Evolutionary conservation across 2,113 vertebrate genomes (phyloP).

Genomic region (Ceyx melanurus): DNA sequence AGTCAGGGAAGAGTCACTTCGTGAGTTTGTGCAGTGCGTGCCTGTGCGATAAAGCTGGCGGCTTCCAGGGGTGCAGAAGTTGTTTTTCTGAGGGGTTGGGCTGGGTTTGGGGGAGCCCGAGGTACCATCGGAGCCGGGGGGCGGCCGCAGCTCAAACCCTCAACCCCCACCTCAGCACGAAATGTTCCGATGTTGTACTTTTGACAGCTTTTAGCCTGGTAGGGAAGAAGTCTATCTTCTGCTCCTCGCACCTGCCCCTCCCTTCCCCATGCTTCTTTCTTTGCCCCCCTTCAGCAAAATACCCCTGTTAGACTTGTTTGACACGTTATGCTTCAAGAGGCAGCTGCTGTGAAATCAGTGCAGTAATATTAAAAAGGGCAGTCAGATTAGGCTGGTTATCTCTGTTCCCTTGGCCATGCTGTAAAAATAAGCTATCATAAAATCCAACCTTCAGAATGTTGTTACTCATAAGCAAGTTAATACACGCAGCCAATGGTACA

Average conservation of each 20-base stretch:
- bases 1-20: fast-evolving
- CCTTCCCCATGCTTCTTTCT: neutral
- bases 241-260: neutral
- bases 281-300: neutral
- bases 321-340: fast-evolving
- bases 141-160: too few relatives aligned
- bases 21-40: fast-evolving
- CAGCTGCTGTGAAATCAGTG: neutral
- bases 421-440: fast-evolving
- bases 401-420: neutral
- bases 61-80: too few relatives aligned
- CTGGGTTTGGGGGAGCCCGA: neutral
- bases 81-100: too few relatives aligned
- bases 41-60: neutral
- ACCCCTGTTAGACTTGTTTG: neutral
- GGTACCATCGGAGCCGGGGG: too few relatives aligned
- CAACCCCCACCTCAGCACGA: neutral
- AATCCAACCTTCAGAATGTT: neutral
- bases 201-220: fast-evolving
- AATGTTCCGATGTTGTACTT: fast-evolving
- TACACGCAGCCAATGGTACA: fast-evolving
- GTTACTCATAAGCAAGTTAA: neutral
- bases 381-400: neutral
- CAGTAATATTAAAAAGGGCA: neutral
- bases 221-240: neutral